Evolutionary conservation across 2,797 vertebrate species (phyloP).

Genomic region (Salmo trutta): DNA sequence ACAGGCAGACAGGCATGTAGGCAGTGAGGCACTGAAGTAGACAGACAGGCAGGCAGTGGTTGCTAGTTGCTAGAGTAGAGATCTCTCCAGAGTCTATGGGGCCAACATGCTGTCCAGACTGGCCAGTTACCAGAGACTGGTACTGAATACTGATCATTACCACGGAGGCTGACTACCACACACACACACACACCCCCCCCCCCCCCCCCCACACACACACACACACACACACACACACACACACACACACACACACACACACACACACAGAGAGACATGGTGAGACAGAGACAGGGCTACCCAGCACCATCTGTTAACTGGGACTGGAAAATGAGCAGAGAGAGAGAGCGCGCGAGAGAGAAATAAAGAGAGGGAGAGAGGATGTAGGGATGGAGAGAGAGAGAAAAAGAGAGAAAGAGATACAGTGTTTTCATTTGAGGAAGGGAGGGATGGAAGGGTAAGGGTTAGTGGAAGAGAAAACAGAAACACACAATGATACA

Average conservation of each 20-base stretch:
- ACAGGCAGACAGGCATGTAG: background rate
- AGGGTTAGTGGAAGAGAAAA: slow-evolving; percentile 24
- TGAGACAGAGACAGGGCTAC: slow-evolving; percentile 13
- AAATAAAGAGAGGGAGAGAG: background rate
- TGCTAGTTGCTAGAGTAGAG: slow-evolving; percentile 3
- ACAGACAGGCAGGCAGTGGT: background rate
- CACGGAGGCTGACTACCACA: slow-evolving; percentile 30
- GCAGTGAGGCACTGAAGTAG: no score
- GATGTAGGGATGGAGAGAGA: background rate
- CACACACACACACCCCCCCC: slow-evolving; percentile 10
- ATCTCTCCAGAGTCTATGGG: background rate
- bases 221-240: slow-evolving; percentile 20
- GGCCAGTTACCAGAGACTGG: slow-evolving; percentile 17
- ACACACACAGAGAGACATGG: background rate
- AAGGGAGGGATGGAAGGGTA: background rate
- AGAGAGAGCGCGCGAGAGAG: background rate
- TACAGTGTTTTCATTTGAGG: background rate
- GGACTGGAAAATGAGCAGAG: slow-evolving; percentile 35
- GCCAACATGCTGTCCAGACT: slow-evolving; percentile 21
- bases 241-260: background rate
- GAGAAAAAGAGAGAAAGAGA: background rate
- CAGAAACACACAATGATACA: slow-evolving; percentile 18
- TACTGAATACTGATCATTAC: slow-evolving; percentile 44
- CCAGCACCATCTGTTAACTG: slow-evolving; percentile 37
- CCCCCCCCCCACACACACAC: slow-evolving; percentile 12